Evolutionary conservation across 2,888 invertebrate species (phyloP).

Genomic region (Tryphoninae sp.): DNA sequence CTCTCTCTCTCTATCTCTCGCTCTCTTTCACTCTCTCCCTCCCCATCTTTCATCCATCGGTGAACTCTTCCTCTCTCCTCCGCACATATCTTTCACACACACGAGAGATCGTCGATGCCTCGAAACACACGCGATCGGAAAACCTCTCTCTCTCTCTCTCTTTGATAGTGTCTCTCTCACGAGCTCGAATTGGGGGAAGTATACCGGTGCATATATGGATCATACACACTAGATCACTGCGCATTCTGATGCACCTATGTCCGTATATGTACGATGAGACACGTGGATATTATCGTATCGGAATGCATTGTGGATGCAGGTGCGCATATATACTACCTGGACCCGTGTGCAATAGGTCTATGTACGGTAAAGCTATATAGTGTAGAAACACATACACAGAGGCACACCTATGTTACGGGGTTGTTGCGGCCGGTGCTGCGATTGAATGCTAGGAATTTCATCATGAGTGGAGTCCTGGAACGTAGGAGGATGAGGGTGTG

Average conservation of each 20-base stretch:
- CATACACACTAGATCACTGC: neutral
- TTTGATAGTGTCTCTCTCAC: constrained; percentile 5
- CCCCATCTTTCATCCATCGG: constrained; percentile 34
- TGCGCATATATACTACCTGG: constrained; percentile 10
- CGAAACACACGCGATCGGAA: constrained; percentile 43
- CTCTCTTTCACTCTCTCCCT: constrained; percentile 32
- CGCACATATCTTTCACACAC: constrained; percentile 31
- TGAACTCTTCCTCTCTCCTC: constrained; percentile 25
- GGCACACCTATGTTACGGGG: constrained; percentile 66
- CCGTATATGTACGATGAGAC: neutral
- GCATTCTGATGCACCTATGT: constrained; percentile 9
- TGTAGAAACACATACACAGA: constrained; percentile 67
- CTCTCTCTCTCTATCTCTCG: constrained; percentile 25
- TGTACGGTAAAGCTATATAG: constrained; percentile 67
- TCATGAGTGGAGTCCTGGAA: constrained; percentile 82
- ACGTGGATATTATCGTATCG: constrained; percentile 27
- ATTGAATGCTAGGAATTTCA: constrained; percentile 82
- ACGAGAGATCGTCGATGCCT: constrained; percentile 23
- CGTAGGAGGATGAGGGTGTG: constrained; percentile 78
- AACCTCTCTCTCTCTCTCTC: constrained; percentile 44
- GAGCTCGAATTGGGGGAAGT: constrained; percentile 7
- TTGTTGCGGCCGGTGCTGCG: constrained; percentile 78
- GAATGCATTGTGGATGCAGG: constrained; percentile 38
- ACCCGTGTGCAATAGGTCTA: constrained; percentile 52
- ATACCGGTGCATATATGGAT: neutral